These are phyloP conservation scores for Acipenser transmontanus DNA, from an alignment of 2,797 vertebrate genomes.

Conservation along the genomic window DNA sequence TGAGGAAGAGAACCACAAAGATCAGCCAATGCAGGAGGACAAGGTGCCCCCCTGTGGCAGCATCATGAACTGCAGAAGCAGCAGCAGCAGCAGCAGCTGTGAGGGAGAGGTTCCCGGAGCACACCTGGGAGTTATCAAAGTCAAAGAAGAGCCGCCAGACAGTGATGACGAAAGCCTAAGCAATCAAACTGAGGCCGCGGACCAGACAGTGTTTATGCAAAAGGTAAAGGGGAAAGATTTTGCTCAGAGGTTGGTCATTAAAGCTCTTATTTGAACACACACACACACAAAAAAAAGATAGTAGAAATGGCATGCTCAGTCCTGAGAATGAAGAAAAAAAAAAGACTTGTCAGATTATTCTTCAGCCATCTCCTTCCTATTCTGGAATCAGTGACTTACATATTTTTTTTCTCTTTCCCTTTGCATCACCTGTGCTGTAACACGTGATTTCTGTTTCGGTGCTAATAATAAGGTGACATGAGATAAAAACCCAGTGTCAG, in stretches of 20 bases:
- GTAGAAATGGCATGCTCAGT: conserved; percentile 22
- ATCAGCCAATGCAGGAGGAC: conserved; percentile 80
- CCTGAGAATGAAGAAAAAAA: background rate
- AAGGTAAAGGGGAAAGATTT: conserved; percentile 88
- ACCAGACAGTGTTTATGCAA: conserved; percentile 87
- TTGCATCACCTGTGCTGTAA: conserved; percentile 23
- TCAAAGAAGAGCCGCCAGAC: conserved; percentile 89
- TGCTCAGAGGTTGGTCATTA: conserved; percentile 84
- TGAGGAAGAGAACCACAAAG: conserved; percentile 79
- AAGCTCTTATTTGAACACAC: conserved; percentile 83
- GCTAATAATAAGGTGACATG: background rate
- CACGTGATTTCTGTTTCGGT: background rate
- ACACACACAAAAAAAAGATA: conserved; percentile 15
- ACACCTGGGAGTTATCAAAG: conserved; percentile 78
- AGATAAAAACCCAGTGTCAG: conserved; percentile 19
- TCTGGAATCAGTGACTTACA: background rate
- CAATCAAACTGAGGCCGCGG: conserved; percentile 73
- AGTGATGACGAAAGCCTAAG: conserved; percentile 83
- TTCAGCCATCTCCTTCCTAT: background rate
- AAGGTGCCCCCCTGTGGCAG: conserved; percentile 65
- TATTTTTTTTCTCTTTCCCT: conserved; percentile 25
- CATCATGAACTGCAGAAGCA: conserved; percentile 68
- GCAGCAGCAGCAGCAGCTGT: conserved; percentile 67
- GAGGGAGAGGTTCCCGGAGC: conserved; percentile 60
- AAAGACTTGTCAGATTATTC: background rate